phyloP scores from a whole-genome alignment of 2,113 vertebrate genomes.

The Microcebus griseorufus region DNA sequence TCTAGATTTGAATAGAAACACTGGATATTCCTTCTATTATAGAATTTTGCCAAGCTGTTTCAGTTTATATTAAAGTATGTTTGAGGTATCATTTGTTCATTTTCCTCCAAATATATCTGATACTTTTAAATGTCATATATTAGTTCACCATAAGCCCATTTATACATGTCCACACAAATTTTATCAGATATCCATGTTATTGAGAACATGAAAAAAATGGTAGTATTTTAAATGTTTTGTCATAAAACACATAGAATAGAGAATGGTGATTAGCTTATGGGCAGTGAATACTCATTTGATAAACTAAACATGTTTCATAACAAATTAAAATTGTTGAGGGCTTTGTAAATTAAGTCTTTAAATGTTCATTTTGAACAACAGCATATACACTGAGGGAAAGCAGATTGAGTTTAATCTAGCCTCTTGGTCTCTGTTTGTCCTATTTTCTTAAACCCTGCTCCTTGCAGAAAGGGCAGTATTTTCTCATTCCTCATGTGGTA shows the following conservation, averaged over 20 bases:
- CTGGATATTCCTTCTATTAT: not conserved
- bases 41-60: not conserved
- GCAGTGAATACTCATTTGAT: not conserved
- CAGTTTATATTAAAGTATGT: not conserved
- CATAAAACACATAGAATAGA: not conserved
- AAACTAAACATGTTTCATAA: not conserved
- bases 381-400: not conserved
- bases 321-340: not conserved
- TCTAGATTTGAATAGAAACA: not conserved
- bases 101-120: not conserved
- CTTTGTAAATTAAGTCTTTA: not conserved
- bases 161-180: not conserved
- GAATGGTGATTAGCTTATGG: not conserved
- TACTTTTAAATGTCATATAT: not conserved
- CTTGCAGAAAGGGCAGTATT: not conserved
- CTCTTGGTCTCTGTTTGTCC: not conserved
- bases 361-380: not conserved
- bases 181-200: not conserved
- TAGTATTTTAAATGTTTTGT: not conserved
- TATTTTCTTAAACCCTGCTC: not conserved
- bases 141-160: not conserved
- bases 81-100: not conserved
- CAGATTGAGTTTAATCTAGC: not conserved
- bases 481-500: accelerated
- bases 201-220: not conserved